Evolutionary conservation across 2,113 vertebrate species (phyloP), one percentile per base, ranked within the genome.

Genomic region (Ancistrus triradiatus): DNA sequence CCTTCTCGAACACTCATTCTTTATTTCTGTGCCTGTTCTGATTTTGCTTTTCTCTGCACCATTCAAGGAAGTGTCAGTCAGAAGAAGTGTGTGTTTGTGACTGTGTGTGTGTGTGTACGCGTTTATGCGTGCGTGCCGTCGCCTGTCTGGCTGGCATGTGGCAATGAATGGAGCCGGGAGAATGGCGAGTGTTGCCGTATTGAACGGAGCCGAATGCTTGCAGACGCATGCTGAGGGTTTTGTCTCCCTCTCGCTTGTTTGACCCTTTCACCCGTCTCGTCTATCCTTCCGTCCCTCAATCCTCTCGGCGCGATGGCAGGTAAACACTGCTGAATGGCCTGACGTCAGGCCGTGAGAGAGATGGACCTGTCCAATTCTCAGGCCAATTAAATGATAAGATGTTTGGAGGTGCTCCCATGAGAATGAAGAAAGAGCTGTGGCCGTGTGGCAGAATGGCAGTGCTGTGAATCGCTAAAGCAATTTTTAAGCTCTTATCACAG

Each of bases 361-460:
- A 55, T 69, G 63, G 50, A 49, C 50, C 17, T 28, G 59, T 67
- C 53, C 65, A 68, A 64, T 59, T 51, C 70, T 73, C 47, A 22
- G 43, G 65, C 65, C 70, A 73, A 73, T 73, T 73, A 73, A 73
- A 59, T 68, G 70, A 73, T 73, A 73, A 73, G 63, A 66, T 58
- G 63, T 58, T 66, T 58, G 63, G 53, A 66, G 70, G n/a, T 68
- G 13, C 40, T 59, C 52, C 15, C 18, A 50, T 11, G 70, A 37
- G 55, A 38, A 27, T 21, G 17, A 42, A 48, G 50, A 58, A 55
- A 49, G 49, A 62, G 25, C 37, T 35, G 4, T 59, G n/a, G n/a
- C n/a, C n/a, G n/a, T n/a, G n/a, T n/a, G n/a, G n/a, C n/a, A n/a
- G 70, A 68, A 62, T 52, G 53, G 44, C 52, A 50, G 51, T 8